Percentiles rank a stretch among this genome's conserved stretches.
Evolutionary conservation across 2,113 vertebrate species (phyloP).

Genomic region (Aptenodytes patagonicus): DNA sequence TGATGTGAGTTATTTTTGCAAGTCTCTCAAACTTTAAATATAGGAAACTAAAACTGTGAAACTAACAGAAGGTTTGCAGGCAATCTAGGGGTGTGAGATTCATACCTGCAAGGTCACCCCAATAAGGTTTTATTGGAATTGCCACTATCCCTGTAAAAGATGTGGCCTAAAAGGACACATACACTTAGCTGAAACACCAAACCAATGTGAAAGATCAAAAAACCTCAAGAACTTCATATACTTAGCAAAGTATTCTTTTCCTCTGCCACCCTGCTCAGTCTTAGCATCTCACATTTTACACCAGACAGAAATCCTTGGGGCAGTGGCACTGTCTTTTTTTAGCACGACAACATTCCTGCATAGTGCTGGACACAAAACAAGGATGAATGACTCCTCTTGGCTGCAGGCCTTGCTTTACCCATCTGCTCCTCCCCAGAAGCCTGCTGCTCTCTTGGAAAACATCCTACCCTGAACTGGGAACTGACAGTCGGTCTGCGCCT

Average conservation of each 20-base stretch:
- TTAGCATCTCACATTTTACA: neutral
- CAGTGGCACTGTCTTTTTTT: slow-evolving; percentile 11
- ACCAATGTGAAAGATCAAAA: neutral
- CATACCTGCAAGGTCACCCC: neutral
- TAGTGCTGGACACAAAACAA: slow-evolving; percentile 54
- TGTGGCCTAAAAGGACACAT: neutral
- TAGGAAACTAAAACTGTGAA: neutral
- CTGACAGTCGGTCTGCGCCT: slow-evolving; percentile 92
- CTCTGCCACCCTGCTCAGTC: neutral
- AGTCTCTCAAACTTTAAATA: neutral
- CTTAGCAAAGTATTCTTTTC: neutral
- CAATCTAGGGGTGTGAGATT: neutral
- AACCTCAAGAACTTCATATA: neutral
- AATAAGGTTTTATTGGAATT: neutral
- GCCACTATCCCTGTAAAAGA: neutral
- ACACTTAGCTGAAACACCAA: neutral
- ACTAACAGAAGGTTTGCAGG: neutral
- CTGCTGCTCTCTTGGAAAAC: slow-evolving; percentile 49
- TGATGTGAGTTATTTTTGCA: neutral
- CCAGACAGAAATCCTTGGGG: slow-evolving; percentile 6
- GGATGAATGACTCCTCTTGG: slow-evolving; percentile 51
- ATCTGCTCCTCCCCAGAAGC: slow-evolving; percentile 40
- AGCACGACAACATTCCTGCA: slow-evolving; percentile 28
- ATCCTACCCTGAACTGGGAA: slow-evolving; percentile 90
- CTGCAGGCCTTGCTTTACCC: slow-evolving; percentile 40